Conservation (phyloP, 1,140 invertebrate species). For the Whitmania pigra region DNA sequence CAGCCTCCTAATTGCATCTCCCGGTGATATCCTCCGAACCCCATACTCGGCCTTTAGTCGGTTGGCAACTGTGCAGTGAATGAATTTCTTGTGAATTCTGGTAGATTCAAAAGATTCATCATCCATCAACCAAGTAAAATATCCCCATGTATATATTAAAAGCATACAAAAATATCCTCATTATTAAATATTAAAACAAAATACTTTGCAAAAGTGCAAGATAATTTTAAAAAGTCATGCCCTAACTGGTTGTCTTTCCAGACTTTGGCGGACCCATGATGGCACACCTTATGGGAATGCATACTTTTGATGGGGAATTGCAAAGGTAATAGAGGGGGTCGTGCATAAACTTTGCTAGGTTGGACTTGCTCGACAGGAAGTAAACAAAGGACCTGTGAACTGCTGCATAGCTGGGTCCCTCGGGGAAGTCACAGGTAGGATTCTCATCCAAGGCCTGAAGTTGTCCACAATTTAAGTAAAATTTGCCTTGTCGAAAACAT, state of each 20-base stretch:
- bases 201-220: too few species aligned
- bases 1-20: conserved; percentile 38
- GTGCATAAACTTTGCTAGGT: conserved; percentile 35
- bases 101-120: too few species aligned
- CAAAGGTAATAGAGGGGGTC: conserved; percentile 38
- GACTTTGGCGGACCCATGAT: conserved; percentile 43
- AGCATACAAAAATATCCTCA: too few species aligned
- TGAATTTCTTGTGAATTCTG: background rate
- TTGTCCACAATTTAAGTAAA: too few species aligned
- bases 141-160: too few species aligned
- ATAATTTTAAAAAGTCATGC: background rate
- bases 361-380: conserved; percentile 34
- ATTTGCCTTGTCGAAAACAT: too few species aligned
- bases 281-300: conserved; percentile 40
- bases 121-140: too few species aligned
- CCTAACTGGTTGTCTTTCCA: conserved; percentile 42
- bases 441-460: conserved; percentile 37
- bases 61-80: conserved; percentile 35
- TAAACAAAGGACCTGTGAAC: conserved; percentile 40
- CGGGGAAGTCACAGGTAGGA: conserved; percentile 37
- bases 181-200: too few species aligned
- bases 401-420: conserved; percentile 34
- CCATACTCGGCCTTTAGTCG: conserved; percentile 41
- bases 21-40: conserved; percentile 37
- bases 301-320: conserved; percentile 37